Evolutionary conservation across 1,140 invertebrate genomes (phyloP), one percentile per base, ranked within the genome.

Genomic region (Chlorops oryzae): DNA sequence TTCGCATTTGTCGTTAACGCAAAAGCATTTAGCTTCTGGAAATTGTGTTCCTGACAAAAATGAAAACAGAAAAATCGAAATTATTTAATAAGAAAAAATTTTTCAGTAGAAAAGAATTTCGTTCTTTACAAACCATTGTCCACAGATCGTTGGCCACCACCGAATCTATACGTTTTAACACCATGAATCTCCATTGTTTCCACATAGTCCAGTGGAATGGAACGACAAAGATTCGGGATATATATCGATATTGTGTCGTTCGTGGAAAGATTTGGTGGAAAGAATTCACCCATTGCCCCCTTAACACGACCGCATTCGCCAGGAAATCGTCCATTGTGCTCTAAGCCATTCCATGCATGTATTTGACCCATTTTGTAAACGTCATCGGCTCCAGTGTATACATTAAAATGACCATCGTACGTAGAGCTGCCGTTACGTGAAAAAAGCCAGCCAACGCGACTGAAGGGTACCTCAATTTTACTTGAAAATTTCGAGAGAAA

Each of bases 221-320:
- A 77, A 55, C 84, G 79, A 68, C 86, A 88, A 44, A 88, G 67
- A 58, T 88, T 86, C 5, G 81, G 69, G 46, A 81, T 78, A 67
- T 81, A 88, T 34, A 88, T 62, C n/a, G 70, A 73, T 13, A 88
- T 75, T 1, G 78, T 75, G 3, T 79, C 75, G 2, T 77, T 73
- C 46, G 80, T 79, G 0, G 65, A 76, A 50, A 81, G 63, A 56
- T 79, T 75, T 3, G 83, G 83, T 1, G 85, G 80, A 66, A 86
- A 86, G 60, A 88, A 85, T 73, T 89, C 87, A 0, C 88, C 88
- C 6, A 81, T 82, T 37, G 84, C 87, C 18, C 87, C 87, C 49
- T 75, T 54, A 15, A 81, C 77, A 56, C 73, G 60, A 6, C 74
- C 72, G 57, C 80, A 81, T 43, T 66, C 67, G n/a, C 77, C 81